Evolutionary conservation across 2,797 vertebrate species (phyloP).

Genomic region (Paramormyrops hopkinsi): DNA sequence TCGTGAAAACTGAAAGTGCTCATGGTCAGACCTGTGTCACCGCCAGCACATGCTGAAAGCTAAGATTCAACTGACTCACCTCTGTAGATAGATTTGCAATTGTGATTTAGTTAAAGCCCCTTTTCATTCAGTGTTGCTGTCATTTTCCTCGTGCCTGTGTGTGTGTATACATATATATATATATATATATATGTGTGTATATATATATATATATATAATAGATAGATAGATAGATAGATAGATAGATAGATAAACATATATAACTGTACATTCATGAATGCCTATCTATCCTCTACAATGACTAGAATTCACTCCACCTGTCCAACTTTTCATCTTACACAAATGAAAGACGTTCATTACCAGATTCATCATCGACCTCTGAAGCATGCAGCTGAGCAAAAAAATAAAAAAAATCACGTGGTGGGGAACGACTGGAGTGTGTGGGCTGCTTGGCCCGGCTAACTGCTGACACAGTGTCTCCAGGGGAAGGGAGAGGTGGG

Average conservation of each 20-base stretch:
- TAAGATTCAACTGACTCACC: not conserved
- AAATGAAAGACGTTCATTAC: not conserved
- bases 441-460: slow-evolving; percentile 37
- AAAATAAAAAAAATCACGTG: not conserved
- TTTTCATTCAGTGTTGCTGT: not conserved
- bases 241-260: not conserved
- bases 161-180: not conserved
- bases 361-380: not conserved
- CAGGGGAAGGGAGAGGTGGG: slow-evolving; percentile 25
- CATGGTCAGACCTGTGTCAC: not conserved
- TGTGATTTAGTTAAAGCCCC: not conserved
- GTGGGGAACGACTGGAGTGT: slow-evolving; percentile 38
- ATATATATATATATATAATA: not conserved
- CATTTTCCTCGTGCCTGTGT: not conserved
- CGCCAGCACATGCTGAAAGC: not conserved
- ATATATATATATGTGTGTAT: not conserved
- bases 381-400: not conserved
- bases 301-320: not conserved
- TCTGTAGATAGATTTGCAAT: not conserved
- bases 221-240: not conserved
- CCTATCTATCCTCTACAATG: not conserved
- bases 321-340: not conserved
- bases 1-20: not conserved
- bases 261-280: not conserved
- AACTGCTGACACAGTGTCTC: slow-evolving; percentile 44